Percentiles rank a stretch among this genome's conserved stretches.
Evolutionary conservation across 2,113 vertebrate species (phyloP).

Genomic region (Verasper variegatus): DNA sequence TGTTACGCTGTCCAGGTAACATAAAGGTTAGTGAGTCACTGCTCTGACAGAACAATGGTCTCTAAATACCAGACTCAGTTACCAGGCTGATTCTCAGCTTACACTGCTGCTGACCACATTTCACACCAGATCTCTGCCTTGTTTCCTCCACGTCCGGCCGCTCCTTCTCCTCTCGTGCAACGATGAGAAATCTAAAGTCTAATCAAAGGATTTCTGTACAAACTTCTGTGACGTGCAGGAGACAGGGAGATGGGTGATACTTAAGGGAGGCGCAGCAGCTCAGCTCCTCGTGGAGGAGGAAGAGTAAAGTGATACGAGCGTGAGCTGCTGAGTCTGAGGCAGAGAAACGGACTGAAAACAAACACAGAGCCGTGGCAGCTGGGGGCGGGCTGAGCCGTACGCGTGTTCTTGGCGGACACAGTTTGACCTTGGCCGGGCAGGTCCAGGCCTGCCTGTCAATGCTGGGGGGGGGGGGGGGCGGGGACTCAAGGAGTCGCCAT

Average conservation of each 20-base stretch:
- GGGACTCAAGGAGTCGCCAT: not conserved
- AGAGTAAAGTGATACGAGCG: too few relatives aligned
- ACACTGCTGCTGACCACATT: not conserved
- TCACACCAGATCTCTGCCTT: slow-evolving; percentile 2
- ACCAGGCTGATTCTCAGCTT: slow-evolving; percentile 59
- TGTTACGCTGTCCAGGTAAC: slow-evolving; percentile 65
- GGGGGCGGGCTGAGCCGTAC: slow-evolving; percentile 10
- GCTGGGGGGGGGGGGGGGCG: slow-evolving; percentile 40
- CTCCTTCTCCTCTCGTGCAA: too few relatives aligned
- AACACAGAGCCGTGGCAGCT: slow-evolving; percentile 22
- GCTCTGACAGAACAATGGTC: slow-evolving; percentile 62
- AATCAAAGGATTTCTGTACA: too few relatives aligned
- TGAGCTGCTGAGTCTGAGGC: not conserved
- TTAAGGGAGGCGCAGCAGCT: too few relatives aligned
- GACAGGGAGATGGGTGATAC: too few relatives aligned
- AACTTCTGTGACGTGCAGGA: too few relatives aligned
- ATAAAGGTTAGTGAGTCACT: slow-evolving; percentile 49
- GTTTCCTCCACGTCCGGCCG: not conserved
- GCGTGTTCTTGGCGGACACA: slow-evolving; percentile 46
- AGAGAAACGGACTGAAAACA: slow-evolving; percentile 28
- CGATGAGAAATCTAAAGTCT: too few relatives aligned
- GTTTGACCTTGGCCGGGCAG: slow-evolving; percentile 68
- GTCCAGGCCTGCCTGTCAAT: slow-evolving; percentile 72
- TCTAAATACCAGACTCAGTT: slow-evolving; percentile 46
- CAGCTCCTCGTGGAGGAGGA: too few relatives aligned